These are phyloP conservation scores for Drosophila formosana DNA, from an alignment of 2,888 invertebrate species.

Conservation along the genomic window DNA sequence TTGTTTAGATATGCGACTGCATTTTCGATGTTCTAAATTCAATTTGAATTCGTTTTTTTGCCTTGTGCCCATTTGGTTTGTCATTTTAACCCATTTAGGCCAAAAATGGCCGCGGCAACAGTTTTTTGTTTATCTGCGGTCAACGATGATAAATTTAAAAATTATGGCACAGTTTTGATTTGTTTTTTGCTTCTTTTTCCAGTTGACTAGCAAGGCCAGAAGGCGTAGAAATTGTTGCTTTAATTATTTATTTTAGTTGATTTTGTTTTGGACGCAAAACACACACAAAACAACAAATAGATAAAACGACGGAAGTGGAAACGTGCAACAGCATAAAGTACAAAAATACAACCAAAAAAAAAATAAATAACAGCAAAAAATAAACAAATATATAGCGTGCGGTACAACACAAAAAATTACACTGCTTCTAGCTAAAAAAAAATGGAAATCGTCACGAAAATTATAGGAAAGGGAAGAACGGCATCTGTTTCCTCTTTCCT, in stretches of 20 bases:
- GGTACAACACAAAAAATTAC: conserved; percentile 10
- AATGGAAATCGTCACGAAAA: background rate
- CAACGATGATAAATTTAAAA: conserved; percentile 60
- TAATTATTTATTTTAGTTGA: conserved; percentile 39
- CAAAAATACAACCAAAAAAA: background rate
- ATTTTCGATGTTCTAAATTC: conserved; percentile 9
- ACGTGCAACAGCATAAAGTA: conserved; percentile 26
- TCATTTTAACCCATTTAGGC: conserved; percentile 75
- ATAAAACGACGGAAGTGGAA: conserved; percentile 40
- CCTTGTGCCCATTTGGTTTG: conserved; percentile 57
- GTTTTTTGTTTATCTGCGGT: conserved; percentile 60
- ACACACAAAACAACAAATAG: conserved; percentile 17
- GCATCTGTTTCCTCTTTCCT: background rate
- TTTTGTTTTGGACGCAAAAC: conserved; percentile 6
- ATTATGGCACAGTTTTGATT: conserved; percentile 66
- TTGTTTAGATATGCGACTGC: conserved; percentile 52
- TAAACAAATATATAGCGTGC: background rate
- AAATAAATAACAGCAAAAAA: background rate
- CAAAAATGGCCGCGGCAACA: conserved; percentile 21
- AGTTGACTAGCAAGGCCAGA: conserved; percentile 44
- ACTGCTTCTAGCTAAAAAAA: conserved; percentile 3
- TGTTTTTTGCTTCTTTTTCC: conserved; percentile 10
- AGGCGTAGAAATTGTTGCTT: conserved; percentile 24
- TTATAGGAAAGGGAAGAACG: background rate
- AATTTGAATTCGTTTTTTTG: conserved; percentile 12